Conservation (phyloP, 2,888 invertebrate species). For the Cheilosia grossa region DNA sequence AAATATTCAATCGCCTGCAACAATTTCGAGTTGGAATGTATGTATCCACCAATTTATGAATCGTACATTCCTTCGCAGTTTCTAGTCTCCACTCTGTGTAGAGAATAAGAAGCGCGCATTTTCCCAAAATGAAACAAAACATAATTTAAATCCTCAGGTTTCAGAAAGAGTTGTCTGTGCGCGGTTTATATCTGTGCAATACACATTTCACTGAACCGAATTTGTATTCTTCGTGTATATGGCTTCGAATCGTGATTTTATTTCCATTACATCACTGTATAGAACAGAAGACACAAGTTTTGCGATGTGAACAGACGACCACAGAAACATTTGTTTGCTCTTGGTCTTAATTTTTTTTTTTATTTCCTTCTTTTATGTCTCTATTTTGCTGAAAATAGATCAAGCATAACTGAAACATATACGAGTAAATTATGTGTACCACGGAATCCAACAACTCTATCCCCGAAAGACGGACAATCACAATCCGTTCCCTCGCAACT, state of each 20-base stretch:
- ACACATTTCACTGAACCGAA: slow-evolving; percentile 38
- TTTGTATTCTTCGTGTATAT: slow-evolving; percentile 23
- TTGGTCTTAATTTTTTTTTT: slow-evolving; percentile 25
- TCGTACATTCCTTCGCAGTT: slow-evolving; percentile 17
- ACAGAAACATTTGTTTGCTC: slow-evolving; percentile 52
- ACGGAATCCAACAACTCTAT: slow-evolving; percentile 12
- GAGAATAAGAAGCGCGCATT: slow-evolving; percentile 21
- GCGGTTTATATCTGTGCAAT: slow-evolving; percentile 16
- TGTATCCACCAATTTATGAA: slow-evolving; percentile 28
- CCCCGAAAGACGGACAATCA: neutral
- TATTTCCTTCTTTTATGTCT: slow-evolving; percentile 39
- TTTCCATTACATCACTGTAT: slow-evolving; percentile 65
- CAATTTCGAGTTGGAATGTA: slow-evolving; percentile 8
- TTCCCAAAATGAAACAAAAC: slow-evolving; percentile 28
- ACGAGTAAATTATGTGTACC: slow-evolving; percentile 26
- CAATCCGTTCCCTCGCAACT: neutral
- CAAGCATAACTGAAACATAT: slow-evolving; percentile 76
- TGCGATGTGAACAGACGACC: slow-evolving; percentile 38
- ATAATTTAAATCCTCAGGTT: slow-evolving; percentile 70
- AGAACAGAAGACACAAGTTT: slow-evolving; percentile 39
- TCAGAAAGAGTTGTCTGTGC: slow-evolving; percentile 31
- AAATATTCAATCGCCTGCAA: slow-evolving; percentile 7
- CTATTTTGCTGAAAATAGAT: slow-evolving; percentile 79
- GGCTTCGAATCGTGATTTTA: slow-evolving; percentile 52
- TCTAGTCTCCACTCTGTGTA: neutral